Evolutionary conservation across 2,797 vertebrate genomes (phyloP), one percentile per base, ranked within the genome.

Genomic region (Notolepis coatsorum): DNA sequence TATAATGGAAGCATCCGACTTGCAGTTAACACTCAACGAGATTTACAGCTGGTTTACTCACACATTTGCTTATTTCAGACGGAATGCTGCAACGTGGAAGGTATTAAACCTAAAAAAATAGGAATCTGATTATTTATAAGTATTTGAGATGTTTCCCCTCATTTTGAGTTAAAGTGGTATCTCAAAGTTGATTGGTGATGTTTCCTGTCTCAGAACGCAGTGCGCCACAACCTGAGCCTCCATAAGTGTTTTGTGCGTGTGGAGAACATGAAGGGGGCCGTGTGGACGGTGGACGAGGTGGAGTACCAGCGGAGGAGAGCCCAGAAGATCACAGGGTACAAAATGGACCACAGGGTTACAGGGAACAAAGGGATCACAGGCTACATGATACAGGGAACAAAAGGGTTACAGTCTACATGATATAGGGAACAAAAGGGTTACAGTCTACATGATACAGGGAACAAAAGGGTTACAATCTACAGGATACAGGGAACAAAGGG

Each of bases 41-140:
- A 97, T 98, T 85, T 98, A 98, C 93, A 97, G 94, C 94, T 98
- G 96, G 96, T 98, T 98, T 94, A 96, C 94, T 61, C 91, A 94
- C 86, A 97, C 95, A 53, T 98, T 97, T 75, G 96, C 95, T 87
- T 98, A 97, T 90, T 98, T 98, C 94, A 93, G 96, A 89, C 94
- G 94, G 71, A 98, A 98, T 87, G 96, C 96, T 18, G 96, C 96
- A 79, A 97, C 96, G 73, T 98, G 96, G 96, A 98, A 98, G 96
- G 96, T 97, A 94, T 87, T 82, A n/a, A n/a, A n/a, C n/a, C n/a
- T n/a, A n/a, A n/a, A n/a, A n/a, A n/a, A n/a, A n/a, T n/a, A n/a
- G n/a, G n/a, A n/a, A n/a, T n/a, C n/a, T n/a, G n/a, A n/a, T n/a
- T 33, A 35, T 13, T n/a, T 37, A 12, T n/a, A 13, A 13, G 13